Evolutionary conservation across 1,140 invertebrate genomes (phyloP).

Genomic region (Hestina assimilis): DNA sequence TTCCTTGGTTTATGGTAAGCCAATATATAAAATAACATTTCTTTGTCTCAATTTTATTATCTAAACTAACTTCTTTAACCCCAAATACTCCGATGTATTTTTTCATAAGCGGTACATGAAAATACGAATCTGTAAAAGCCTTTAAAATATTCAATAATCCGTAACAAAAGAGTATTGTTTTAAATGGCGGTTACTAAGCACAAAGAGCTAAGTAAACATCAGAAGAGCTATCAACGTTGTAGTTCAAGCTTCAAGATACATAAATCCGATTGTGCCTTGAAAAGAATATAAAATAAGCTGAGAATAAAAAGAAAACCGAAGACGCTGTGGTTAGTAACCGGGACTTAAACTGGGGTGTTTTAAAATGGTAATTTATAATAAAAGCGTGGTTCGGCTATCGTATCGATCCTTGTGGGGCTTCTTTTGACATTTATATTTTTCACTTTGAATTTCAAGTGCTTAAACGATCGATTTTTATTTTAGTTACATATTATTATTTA

Average conservation of each 20-base stretch:
- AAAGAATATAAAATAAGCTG: slow-evolving; percentile 31
- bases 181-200: slow-evolving; percentile 11
- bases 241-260: slow-evolving; percentile 30
- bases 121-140: not conserved
- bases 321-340: slow-evolving; percentile 22
- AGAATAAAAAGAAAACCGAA: slow-evolving; percentile 5
- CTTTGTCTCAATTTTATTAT: no score
- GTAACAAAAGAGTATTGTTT: not conserved
- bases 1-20: no score
- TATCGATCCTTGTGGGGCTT: not conserved
- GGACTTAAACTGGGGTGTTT: not conserved
- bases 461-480: no score
- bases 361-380: not conserved
- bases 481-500: no score
- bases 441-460: not conserved
- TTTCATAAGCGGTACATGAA: not conserved
- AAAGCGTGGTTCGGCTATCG: not conserved
- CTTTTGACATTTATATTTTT: not conserved
- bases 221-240: slow-evolving; percentile 23
- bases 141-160: not conserved
- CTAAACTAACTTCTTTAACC: no score
- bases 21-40: no score
- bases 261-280: slow-evolving; percentile 25
- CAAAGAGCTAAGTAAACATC: slow-evolving; percentile 21
- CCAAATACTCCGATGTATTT: no score